Base-by-base conservation (phyloP, 2,797 vertebrate species). In the Macrochelys suwanniensis region DNA sequence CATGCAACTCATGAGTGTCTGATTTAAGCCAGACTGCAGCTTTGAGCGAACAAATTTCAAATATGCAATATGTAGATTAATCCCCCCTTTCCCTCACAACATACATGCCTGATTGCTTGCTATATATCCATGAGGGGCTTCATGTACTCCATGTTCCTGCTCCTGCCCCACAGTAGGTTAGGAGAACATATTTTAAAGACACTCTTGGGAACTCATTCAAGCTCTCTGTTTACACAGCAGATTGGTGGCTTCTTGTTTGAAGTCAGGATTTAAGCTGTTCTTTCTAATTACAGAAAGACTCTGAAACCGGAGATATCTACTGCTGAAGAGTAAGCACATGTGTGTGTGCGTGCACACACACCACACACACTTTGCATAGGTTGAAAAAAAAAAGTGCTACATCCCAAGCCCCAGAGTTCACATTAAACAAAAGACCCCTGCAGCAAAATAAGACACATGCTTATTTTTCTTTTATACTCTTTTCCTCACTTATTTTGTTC, bases 181-280 rank as follows among this genome's bases (percentile, higher is more conserved):
- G 89, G 80, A 94, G 93, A 96, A 96, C 93, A 59, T 85, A 92
- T 96, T 97, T 97, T 91, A 87, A 96, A 96, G 95, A 97, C 65
- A 86, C 97, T 96, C 92, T 85, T 10, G 53, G 87, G 96, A 96
- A 90, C 94, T 96, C 97, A 87, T 95, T 97, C 95, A 93, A 93
- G 83, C 84, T 94, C 92, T 96, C 95, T 97, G 96, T 97, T 98
- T 97, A 97, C 97, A 96, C 91, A 97, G 96, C 96, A 97, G 97
- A 98, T 97, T 97, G 97, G 95, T 97, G 96, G 96, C 95, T 96
- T 92, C 96, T 95, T 50, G 61, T 98, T 97, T 97, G 95, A 97
- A 97, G 95, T 96, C 95, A 94, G 94, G 96, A 97, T 97, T 97
- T 97, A 97, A 97, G 95, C 96, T 96, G 93, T 90, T 97, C 95